phyloP scores from a whole-genome alignment of 2,113 vertebrate species.

The Amazona vittata region DNA sequence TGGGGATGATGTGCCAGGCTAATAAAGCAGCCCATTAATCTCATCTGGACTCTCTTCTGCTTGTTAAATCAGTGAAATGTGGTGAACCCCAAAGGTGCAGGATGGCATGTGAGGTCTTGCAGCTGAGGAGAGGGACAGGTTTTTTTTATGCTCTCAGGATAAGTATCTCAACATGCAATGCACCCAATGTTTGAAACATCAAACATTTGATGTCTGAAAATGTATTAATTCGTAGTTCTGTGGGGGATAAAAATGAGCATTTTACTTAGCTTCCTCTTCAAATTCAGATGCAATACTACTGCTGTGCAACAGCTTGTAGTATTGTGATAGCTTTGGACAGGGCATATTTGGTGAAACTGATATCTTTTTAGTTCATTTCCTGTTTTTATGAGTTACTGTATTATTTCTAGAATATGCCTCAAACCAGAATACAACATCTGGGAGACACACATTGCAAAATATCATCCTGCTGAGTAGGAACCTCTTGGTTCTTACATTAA shows the following conservation, averaged over 20 bases:
- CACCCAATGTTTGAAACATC: rapidly evolving
- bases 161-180: neutral
- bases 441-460: neutral
- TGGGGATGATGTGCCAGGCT: neutral
- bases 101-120: neutral
- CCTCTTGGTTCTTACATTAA: neutral
- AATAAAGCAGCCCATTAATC: neutral
- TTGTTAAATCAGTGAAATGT: neutral
- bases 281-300: rapidly evolving
- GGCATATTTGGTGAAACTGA: neutral
- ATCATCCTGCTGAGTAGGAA: neutral
- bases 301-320: neutral
- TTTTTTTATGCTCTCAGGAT: neutral
- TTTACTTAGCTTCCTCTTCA: neutral
- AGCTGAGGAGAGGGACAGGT: rapidly evolving
- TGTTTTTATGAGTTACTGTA: neutral
- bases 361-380: neutral
- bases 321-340: neutral
- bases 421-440: neutral
- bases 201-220: rapidly evolving
- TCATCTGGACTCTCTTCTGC: rapidly evolving
- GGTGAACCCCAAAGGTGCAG: neutral
- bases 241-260: neutral
- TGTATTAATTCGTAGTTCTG: neutral
- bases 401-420: neutral